Conservation (phyloP, 2,888 invertebrate genomes). For the Pyrochroa serraticornis region DNA sequence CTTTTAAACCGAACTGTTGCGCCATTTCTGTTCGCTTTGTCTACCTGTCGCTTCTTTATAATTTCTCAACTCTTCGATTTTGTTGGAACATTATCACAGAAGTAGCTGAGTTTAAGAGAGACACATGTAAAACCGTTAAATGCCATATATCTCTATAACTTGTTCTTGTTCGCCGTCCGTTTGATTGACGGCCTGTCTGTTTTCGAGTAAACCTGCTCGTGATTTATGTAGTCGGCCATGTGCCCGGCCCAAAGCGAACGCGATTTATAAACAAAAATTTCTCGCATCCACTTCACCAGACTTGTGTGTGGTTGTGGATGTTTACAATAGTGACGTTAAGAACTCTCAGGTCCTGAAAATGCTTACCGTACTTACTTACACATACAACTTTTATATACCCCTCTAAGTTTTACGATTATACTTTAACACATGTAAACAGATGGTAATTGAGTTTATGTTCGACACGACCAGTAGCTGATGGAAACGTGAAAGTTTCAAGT, state of each 20-base stretch:
- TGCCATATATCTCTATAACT: constrained; percentile 19
- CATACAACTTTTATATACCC: constrained; percentile 23
- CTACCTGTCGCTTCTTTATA: too few relatives aligned
- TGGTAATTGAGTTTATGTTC: constrained; percentile 33
- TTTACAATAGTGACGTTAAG: constrained; percentile 27
- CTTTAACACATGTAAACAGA: constrained; percentile 30
- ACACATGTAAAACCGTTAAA: constrained; percentile 31
- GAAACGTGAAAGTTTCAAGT: too few relatives aligned
- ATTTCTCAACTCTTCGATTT: constrained; percentile 35
- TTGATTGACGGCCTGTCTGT: not conserved
- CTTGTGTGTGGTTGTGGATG: constrained; percentile 6
- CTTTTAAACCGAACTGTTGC: too few relatives aligned
- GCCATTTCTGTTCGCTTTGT: too few relatives aligned
- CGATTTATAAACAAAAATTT: constrained; percentile 35
- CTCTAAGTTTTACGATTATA: constrained; percentile 28
- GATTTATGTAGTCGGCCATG: constrained; percentile 41
- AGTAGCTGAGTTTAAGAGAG: constrained; percentile 15
- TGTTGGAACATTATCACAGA: constrained; percentile 28
- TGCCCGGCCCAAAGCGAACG: constrained; percentile 28
- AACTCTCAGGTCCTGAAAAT: too few relatives aligned
- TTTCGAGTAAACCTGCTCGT: not conserved
- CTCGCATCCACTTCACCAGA: constrained; percentile 1
- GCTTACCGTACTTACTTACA: too few relatives aligned
- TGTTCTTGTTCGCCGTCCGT: not conserved
- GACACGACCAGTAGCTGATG: too few relatives aligned